phyloP scores from a whole-genome alignment of 2,888 invertebrate species.

The Eristalis tenax region DNA sequence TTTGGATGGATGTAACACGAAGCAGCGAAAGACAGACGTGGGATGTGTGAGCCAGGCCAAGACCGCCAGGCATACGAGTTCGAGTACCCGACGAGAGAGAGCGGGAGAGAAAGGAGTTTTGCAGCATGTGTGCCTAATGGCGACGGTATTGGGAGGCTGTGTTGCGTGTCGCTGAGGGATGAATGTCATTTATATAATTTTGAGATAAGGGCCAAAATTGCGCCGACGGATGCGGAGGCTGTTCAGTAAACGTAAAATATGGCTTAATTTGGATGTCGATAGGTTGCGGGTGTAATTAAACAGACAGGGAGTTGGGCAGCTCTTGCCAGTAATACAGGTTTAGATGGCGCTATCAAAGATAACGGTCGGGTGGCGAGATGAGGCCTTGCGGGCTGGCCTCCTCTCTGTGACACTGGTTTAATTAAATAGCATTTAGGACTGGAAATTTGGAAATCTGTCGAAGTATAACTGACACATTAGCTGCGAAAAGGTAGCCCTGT shows the following conservation, averaged over 20 bases:
- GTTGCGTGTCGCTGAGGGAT: conserved; percentile 42
- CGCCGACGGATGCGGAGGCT: conserved; percentile 2
- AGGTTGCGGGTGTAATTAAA: conserved; percentile 54
- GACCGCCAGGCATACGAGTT: conserved; percentile 1
- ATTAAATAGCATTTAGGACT: background rate
- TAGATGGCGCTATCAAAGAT: background rate
- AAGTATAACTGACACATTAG: background rate
- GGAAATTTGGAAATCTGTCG: background rate
- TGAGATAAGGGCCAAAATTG: conserved; percentile 26
- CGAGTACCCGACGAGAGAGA: too few species aligned
- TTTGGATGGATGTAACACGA: conserved; percentile 33
- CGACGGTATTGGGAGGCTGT: conserved; percentile 1
- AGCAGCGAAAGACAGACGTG: conserved; percentile 10
- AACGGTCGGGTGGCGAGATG: background rate
- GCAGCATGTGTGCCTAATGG: conserved; percentile 43
- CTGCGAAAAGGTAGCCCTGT: background rate
- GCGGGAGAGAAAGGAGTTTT: background rate
- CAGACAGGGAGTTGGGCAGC: background rate
- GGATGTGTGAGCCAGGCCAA: background rate
- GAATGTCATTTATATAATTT: conserved; percentile 53
- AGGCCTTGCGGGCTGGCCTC: background rate
- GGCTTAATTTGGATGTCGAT: conserved; percentile 49
- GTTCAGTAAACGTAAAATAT: conserved; percentile 35
- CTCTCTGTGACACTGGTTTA: background rate
- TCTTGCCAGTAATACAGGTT: conserved; percentile 25